phyloP scores from a whole-genome alignment of 64 coral and sea anemone genomes.

The Porites australiensis region DNA sequence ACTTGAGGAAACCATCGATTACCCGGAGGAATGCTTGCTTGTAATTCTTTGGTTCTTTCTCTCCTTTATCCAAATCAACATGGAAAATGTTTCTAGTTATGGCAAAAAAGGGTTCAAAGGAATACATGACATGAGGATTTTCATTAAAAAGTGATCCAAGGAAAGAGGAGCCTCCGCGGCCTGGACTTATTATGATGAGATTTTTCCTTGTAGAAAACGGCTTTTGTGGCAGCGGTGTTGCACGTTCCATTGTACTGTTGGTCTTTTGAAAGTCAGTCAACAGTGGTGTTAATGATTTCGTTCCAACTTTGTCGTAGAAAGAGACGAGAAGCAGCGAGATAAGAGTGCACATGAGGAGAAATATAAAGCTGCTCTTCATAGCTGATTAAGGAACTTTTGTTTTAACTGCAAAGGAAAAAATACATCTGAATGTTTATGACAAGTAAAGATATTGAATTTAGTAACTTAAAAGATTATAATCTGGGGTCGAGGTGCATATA shows the following conservation, averaged over 20 bases:
- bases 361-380: too few species aligned
- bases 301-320: too few species aligned
- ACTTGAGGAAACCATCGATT: not conserved
- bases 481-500: too few species aligned
- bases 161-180: slow-evolving; percentile 14
- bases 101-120: slow-evolving; percentile 1
- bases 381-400: too few species aligned
- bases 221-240: not conserved
- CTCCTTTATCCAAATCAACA: not conserved
- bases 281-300: too few species aligned
- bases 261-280: too few species aligned
- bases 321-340: too few species aligned
- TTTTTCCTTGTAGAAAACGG: not conserved
- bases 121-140: slow-evolving; percentile 20
- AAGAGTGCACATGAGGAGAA: too few species aligned
- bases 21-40: not conserved
- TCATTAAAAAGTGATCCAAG: slow-evolving; percentile 2
- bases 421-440: too few species aligned
- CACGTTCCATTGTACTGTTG: not conserved
- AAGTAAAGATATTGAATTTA: too few species aligned
- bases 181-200: slow-evolving; percentile 14
- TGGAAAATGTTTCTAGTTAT: not conserved
- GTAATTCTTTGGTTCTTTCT: not conserved
- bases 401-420: too few species aligned
- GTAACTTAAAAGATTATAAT: too few species aligned